Evolutionary conservation across 2,113 vertebrate species (phyloP).

Genomic region (Chrysemys picta): DNA sequence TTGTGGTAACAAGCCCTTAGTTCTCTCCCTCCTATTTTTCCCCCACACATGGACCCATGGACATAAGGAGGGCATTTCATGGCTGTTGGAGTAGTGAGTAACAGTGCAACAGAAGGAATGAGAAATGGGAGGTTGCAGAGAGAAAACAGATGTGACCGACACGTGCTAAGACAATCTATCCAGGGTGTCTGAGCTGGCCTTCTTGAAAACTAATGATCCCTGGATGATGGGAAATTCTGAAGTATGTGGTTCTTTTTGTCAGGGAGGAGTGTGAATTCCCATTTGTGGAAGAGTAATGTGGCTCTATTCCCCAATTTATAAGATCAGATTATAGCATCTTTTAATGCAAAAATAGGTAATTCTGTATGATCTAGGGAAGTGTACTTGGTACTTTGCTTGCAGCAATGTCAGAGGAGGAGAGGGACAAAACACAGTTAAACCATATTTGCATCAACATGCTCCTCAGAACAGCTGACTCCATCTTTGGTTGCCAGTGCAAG

Average conservation of each 20-base stretch:
- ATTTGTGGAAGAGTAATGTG: background rate
- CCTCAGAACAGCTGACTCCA: background rate
- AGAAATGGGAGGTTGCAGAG: background rate
- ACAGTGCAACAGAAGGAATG: background rate
- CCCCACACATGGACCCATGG: background rate
- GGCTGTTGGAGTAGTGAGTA: background rate
- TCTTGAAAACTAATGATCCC: background rate
- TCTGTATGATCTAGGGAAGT: background rate
- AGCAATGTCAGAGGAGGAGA: background rate
- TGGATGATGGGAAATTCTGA: background rate
- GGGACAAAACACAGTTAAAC: background rate
- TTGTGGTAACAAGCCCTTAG: background rate
- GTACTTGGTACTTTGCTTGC: background rate
- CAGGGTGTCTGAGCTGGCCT: background rate
- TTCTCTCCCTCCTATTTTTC: background rate
- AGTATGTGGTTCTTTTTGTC: background rate
- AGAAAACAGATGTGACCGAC: background rate
- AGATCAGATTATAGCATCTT: background rate
- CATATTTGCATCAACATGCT: background rate
- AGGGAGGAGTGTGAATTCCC: constrained; percentile 44
- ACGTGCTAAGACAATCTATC: background rate
- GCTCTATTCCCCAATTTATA: background rate
- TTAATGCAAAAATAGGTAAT: background rate
- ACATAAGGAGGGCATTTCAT: background rate
- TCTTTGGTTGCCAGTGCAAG: background rate